Evolutionary conservation across 2,888 invertebrate genomes (phyloP), one percentile per base, ranked within the genome.

Genomic region (Caenorhabditis virilis): DNA sequence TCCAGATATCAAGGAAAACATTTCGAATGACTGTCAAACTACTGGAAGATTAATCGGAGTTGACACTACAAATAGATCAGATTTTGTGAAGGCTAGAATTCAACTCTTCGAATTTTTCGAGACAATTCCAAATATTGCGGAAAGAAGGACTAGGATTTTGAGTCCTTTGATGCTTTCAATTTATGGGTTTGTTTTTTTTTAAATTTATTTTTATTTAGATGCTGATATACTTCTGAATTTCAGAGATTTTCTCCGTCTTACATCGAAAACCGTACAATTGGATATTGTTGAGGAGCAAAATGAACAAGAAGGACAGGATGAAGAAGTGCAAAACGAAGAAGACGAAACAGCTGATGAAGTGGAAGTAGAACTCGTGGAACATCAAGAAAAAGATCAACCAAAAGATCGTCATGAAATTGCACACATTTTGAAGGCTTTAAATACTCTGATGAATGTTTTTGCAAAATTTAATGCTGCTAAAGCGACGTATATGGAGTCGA

Each of bases 101-200:
- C 61, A 67, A 42, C 27, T 69, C 1, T 63, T 70, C 53, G 49
- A 51, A 11, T 73, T 73, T 39, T 50, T 73, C 45, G 65, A 48
- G 11, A 47, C 52, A 67, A 90, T 92, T 82, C 87, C 90, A 3
- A 88, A 89, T 66, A 86, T 91, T 13, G 90, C 90, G 76, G 92
- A 93, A 85, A 86, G 89, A 1, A 90, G 89, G 83, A 93, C 92
- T 77, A 88, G 90, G 47, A 90, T 91, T 82, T 85, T 93, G 18
- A 89, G 91, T 0, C 88, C 89, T 4, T 79, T 93, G n/a, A 89
- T 95, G 74, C 86, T 94, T 49, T 87, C 88, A 62, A 93, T 93
- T 83, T 88, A 91, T 54, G 88, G 89, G 85, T 88, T 87, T 84
- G 88, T 87, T 51, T 39, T 60, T 38, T 58, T 63, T 38, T 3